These are phyloP conservation scores for Pipra filicauda DNA, from an alignment of 2,113 vertebrate species.

Conservation along the genomic window DNA sequence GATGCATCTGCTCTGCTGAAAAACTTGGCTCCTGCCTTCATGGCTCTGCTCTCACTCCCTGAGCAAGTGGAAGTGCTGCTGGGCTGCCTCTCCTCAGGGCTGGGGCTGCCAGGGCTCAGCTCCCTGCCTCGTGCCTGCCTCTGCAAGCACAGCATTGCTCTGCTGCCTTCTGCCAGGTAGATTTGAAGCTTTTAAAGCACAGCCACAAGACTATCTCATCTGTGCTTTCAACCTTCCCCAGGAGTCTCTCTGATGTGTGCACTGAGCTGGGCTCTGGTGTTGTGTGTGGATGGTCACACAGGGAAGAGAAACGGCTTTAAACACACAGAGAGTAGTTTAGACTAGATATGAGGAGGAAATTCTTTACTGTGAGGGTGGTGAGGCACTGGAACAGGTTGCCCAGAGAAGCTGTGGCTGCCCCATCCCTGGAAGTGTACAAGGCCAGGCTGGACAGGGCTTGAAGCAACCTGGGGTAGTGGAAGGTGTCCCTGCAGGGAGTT, in stretches of 20 bases:
- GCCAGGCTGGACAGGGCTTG: not conserved
- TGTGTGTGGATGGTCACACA: rapidly evolving
- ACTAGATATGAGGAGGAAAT: not conserved
- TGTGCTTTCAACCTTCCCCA: not conserved
- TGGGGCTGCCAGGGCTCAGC: not conserved
- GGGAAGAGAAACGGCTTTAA: not conserved
- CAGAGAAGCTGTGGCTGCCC: not conserved
- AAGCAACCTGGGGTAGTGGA: not conserved
- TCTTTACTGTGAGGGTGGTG: too few species aligned
- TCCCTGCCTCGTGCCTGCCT: rapidly evolving
- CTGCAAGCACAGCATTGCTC: not conserved
- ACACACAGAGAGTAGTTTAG: not conserved
- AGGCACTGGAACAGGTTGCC: not conserved
- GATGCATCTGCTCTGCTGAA: not conserved
- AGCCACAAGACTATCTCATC: rapidly evolving
- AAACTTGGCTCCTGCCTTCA: not conserved
- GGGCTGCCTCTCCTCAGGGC: not conserved
- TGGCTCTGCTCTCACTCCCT: not conserved
- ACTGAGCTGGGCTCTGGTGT: not conserved
- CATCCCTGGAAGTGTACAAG: not conserved
- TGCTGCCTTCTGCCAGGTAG: not conserved
- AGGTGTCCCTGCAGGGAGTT: not conserved
- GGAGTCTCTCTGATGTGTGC: not conserved
- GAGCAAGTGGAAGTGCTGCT: not conserved
- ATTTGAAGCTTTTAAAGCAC: not conserved